phyloP scores from a whole-genome alignment of 2,113 vertebrate species.

The Indicator maculatus region DNA sequence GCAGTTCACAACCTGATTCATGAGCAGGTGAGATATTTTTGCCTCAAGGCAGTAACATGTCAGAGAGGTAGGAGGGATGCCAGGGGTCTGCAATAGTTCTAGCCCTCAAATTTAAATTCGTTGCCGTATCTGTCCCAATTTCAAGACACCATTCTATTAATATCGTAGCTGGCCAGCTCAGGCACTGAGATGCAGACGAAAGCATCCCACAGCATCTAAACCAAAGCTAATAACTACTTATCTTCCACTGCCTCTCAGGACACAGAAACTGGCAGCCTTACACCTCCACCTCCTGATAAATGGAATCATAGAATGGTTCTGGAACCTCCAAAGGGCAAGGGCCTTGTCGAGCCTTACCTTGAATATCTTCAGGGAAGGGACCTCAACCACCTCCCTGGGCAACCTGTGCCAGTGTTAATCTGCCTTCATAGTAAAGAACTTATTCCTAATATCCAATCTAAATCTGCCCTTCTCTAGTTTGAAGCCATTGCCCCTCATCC shows the following conservation, averaged over 20 bases:
- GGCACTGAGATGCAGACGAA: neutral
- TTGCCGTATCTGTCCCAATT: neutral
- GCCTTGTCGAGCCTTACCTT: no score
- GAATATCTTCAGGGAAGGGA: no score
- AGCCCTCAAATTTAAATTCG: constrained; percentile 7
- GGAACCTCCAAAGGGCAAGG: no score
- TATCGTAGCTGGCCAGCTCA: neutral
- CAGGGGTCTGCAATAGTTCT: neutral
- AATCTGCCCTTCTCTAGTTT: no score
- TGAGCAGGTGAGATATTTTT: constrained; percentile 1
- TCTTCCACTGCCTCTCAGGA: neutral
- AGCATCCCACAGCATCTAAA: neutral
- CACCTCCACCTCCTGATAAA: neutral
- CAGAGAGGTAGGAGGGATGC: constrained; percentile 2
- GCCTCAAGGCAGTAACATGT: constrained; percentile 48
- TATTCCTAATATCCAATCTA: no score
- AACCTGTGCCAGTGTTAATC: no score
- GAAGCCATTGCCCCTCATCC: no score
- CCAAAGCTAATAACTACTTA: neutral
- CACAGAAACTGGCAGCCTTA: neutral
- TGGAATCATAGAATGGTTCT: neutral
- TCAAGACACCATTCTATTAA: neutral
- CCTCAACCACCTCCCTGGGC: no score
- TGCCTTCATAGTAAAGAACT: no score
- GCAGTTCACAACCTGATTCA: constrained; percentile 24